Evolutionary conservation across 2,797 vertebrate species (phyloP).

Genomic region (Rhinatrema bivittatum): DNA sequence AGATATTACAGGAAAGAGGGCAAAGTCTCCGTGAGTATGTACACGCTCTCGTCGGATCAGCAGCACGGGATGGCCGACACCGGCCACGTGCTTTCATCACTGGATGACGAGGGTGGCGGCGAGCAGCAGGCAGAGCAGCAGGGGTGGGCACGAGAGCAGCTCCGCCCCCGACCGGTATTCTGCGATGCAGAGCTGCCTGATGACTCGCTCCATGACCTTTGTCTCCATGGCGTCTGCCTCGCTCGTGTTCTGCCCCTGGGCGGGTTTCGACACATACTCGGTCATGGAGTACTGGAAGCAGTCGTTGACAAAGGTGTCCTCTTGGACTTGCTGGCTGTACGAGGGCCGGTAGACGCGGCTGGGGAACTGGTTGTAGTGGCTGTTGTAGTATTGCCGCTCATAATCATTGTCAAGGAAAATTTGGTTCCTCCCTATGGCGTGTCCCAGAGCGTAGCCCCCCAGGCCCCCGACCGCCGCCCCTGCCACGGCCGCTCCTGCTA

Average conservation of each 20-base stretch:
- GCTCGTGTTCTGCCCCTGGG: conserved; percentile 35
- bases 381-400: conserved; percentile 46
- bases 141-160: conserved; percentile 22
- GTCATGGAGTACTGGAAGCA: conserved; percentile 58
- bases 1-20: too few species aligned
- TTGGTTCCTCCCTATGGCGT: conserved; percentile 45
- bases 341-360: conserved; percentile 45
- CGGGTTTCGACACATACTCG: conserved; percentile 47
- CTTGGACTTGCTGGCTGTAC: conserved; percentile 20
- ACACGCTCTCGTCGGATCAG: too few species aligned
- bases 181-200: conserved; percentile 54
- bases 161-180: conserved; percentile 32
- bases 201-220: conserved; percentile 54
- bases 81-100: too few species aligned
- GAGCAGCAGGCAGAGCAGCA: conserved; percentile 35
- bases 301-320: conserved; percentile 54
- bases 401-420: conserved; percentile 46
- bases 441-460: conserved; percentile 54
- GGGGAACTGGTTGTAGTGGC: conserved; percentile 48
- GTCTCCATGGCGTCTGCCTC: conserved; percentile 32
- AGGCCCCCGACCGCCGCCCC: conserved; percentile 48
- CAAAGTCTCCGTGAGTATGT: too few species aligned
- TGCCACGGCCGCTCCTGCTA: conserved; percentile 39
- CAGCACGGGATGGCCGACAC: too few species aligned
- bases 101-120: conserved; percentile 36